Evolutionary conservation across 2,797 vertebrate species (phyloP).

Genomic region (Intellagama lesueurii): DNA sequence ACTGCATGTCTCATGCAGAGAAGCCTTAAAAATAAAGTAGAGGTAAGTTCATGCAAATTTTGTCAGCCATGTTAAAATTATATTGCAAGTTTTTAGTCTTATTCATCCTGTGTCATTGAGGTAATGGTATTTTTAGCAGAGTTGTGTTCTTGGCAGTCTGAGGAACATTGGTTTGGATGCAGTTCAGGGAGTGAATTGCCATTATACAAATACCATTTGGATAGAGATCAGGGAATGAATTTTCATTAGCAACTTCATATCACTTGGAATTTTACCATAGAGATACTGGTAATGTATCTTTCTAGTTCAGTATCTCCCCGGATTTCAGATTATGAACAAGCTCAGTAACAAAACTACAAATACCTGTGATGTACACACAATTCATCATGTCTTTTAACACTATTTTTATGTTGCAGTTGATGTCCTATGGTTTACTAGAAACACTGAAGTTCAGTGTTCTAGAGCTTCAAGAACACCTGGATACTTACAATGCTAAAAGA

Average conservation of each 20-base stretch:
- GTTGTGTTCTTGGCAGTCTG: background rate
- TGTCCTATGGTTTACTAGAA: conserved; percentile 95
- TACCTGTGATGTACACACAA: fast-evolving
- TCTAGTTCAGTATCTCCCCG: background rate
- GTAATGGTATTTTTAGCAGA: background rate
- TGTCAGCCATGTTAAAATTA: background rate
- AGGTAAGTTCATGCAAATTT: background rate
- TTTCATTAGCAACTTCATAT: background rate
- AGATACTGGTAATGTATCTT: background rate
- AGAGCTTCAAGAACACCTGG: conserved; percentile 97
- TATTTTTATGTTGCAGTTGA: conserved; percentile 82
- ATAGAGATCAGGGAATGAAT: background rate
- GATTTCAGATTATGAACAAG: background rate
- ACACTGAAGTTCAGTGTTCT: conserved; percentile 97
- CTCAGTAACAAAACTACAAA: conserved; percentile 26
- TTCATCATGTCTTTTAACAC: background rate
- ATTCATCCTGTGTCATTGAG: background rate
- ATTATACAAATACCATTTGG: background rate
- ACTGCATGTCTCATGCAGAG: background rate
- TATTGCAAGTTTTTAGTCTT: background rate
- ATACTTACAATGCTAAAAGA: conserved; percentile 94
- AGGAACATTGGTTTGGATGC: too few species aligned
- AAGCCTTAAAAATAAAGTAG: background rate
- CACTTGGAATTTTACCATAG: background rate
- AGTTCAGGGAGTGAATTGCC: background rate